A percentile compares a stretch with the other conserved stretches of the same genome.
Conservation (phyloP, 1,140 invertebrate species). For the Sycophila sp. region DNA sequence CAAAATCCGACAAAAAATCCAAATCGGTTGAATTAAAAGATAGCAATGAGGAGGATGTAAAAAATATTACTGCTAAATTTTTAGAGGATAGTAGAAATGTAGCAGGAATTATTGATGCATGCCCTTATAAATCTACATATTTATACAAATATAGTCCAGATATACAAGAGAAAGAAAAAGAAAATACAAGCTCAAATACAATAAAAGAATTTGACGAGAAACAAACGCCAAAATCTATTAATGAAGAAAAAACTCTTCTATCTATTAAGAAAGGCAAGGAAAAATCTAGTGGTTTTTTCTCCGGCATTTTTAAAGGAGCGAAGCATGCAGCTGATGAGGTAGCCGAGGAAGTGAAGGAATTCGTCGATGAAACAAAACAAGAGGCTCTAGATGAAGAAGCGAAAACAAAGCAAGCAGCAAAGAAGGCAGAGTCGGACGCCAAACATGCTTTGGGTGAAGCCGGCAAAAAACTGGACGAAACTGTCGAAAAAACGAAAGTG, state of each 20-base stretch:
- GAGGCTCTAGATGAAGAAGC: slow-evolving; percentile 39
- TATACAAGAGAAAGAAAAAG: slow-evolving; percentile 12
- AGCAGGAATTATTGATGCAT: slow-evolving; percentile 45
- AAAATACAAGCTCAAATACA: neutral
- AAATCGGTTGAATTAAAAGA: slow-evolving; percentile 13
- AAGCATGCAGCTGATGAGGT: slow-evolving; percentile 55
- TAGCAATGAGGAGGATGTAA: slow-evolving; percentile 15
- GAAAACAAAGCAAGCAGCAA: slow-evolving; percentile 10
- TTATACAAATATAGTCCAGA: slow-evolving; percentile 27
- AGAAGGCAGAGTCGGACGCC: slow-evolving; percentile 29
- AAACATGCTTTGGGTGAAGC: too few species aligned
- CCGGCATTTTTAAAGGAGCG: slow-evolving; percentile 45
- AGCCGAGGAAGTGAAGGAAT: slow-evolving; percentile 40
- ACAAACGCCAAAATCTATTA: slow-evolving; percentile 36
- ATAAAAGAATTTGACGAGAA: slow-evolving; percentile 31
- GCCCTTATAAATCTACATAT: slow-evolving; percentile 48
- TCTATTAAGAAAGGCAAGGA: slow-evolving; percentile 33
- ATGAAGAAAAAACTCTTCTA: slow-evolving; percentile 42
- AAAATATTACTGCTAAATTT: slow-evolving; percentile 50
- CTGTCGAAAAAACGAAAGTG: too few species aligned
- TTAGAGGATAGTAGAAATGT: slow-evolving; percentile 50
- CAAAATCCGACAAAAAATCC: slow-evolving; percentile 37
- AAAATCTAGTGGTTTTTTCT: slow-evolving; percentile 43
- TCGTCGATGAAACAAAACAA: slow-evolving; percentile 44
- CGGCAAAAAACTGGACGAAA: too few species aligned